Conservation (phyloP, 2,888 invertebrate species). For the Metacarcinus magister region DNA sequence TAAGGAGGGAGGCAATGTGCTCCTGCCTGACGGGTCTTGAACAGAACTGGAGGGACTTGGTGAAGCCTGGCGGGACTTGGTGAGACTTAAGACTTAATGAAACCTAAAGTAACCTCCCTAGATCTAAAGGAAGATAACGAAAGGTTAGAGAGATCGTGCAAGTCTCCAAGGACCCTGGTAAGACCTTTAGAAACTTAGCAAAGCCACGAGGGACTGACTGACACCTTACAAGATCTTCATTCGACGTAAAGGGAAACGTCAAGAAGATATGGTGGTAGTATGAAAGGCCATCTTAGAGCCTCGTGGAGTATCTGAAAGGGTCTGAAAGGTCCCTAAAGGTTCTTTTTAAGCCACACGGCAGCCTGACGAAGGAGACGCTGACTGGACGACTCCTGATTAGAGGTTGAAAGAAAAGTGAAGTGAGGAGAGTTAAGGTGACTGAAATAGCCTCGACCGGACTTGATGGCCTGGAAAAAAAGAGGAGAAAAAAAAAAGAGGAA, state of each 20-base stretch:
- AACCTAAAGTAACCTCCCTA: neutral
- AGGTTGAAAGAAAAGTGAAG: neutral
- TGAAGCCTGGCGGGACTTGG: neutral
- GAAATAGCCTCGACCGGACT: neutral
- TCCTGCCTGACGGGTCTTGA: slow-evolving; percentile 34
- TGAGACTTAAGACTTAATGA: slow-evolving; percentile 26
- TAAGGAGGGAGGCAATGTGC: slow-evolving; percentile 45
- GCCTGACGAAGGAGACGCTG: neutral
- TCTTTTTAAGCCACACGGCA: neutral
- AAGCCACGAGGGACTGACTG: neutral
- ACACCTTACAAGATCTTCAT: neutral
- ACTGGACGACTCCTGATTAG: slow-evolving; percentile 21
- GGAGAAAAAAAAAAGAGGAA: neutral
- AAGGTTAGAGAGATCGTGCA: neutral
- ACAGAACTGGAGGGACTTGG: neutral
- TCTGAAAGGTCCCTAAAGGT: slow-evolving; percentile 11
- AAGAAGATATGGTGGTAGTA: neutral
- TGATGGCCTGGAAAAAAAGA: neutral
- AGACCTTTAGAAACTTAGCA: neutral
- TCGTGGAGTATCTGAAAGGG: neutral
- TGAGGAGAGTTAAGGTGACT: slow-evolving; percentile 30
- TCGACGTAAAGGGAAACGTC: neutral
- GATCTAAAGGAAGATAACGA: neutral
- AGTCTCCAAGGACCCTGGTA: neutral
- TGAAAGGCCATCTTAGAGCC: neutral